phyloP scores from a whole-genome alignment of 1,140 invertebrate species.

The Dendroctonus ponderosae region DNA sequence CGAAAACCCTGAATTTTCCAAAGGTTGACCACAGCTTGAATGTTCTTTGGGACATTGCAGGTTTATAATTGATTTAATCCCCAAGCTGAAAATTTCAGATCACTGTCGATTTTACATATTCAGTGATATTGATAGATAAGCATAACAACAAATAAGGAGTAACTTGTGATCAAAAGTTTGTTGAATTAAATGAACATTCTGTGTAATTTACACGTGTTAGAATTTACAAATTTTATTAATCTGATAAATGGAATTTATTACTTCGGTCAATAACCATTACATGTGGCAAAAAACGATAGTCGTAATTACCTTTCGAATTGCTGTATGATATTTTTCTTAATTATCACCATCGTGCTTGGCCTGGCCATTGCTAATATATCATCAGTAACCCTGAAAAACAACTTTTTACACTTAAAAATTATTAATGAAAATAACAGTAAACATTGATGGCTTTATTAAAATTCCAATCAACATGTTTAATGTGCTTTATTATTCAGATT shows the following conservation, averaged over 20 bases:
- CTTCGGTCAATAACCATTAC: not conserved
- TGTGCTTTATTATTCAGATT: too few relatives aligned
- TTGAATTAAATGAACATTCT: too few relatives aligned
- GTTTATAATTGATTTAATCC: constrained; percentile 81
- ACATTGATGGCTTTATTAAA: too few relatives aligned
- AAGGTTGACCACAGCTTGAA: constrained; percentile 71
- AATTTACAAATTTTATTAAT: constrained; percentile 7
- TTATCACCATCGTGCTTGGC: constrained; percentile 71
- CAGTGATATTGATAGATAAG: too few relatives aligned
- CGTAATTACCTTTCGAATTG: constrained; percentile 70
- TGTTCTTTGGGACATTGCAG: constrained; percentile 84
- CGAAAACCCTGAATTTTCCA: constrained; percentile 72
- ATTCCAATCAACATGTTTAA: too few relatives aligned
- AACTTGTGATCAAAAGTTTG: too few relatives aligned
- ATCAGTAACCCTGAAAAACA: constrained; percentile 73
- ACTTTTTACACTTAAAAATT: constrained; percentile 1
- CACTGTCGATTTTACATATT: too few relatives aligned
- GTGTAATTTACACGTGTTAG: too few relatives aligned
- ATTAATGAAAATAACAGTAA: not conserved
- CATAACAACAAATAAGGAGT: too few relatives aligned
- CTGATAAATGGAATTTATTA: too few relatives aligned
- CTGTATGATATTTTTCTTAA: constrained; percentile 72
- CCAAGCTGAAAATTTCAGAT: constrained; percentile 57
- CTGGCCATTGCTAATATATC: constrained; percentile 86
- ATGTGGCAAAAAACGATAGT: not conserved